Percentiles rank a stretch among this genome's conserved stretches.
phyloP scores from a whole-genome alignment of 2,797 vertebrate genomes.

The Thaleichthys pacificus region DNA sequence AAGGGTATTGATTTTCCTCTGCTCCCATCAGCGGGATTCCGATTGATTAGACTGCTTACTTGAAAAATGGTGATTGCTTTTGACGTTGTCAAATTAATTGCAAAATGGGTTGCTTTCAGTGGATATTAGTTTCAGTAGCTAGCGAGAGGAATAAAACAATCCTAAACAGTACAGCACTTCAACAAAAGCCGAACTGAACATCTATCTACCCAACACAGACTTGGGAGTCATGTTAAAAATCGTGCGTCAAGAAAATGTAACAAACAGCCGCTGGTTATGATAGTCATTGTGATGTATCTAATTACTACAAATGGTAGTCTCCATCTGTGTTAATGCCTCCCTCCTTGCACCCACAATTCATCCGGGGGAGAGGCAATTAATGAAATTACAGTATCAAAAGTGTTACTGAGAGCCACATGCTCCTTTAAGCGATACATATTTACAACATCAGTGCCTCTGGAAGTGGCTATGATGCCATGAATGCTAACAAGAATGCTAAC shows the following conservation, averaged over 20 bases:
- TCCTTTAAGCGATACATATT: conserved; percentile 25
- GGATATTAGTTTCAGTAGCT: neutral
- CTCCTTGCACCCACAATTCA: neutral
- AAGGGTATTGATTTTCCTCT: conserved; percentile 85
- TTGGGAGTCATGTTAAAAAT: too few species aligned
- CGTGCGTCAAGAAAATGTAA: neutral
- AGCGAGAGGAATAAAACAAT: neutral
- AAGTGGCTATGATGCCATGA: conserved; percentile 52
- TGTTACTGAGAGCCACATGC: neutral
- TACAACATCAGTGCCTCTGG: conserved; percentile 29
- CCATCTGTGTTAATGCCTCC: neutral
- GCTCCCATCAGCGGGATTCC: conserved; percentile 86
- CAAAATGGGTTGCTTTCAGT: conserved; percentile 72
- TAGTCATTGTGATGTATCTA: neutral
- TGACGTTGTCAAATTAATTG: conserved; percentile 77
- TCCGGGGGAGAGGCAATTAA: neutral
- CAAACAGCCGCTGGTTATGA: neutral
- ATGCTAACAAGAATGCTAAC: conserved; percentile 64
- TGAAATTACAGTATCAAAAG: neutral
- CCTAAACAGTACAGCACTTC: neutral
- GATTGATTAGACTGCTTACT: conserved; percentile 84
- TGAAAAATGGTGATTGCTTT: conserved; percentile 82
- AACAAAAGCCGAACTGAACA: neutral
- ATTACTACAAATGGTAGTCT: neutral
- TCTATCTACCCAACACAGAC: neutral